Evolutionary conservation across 2,797 vertebrate genomes (phyloP), one percentile per base, ranked within the genome.

Genomic region (Saguinus oedipus): DNA sequence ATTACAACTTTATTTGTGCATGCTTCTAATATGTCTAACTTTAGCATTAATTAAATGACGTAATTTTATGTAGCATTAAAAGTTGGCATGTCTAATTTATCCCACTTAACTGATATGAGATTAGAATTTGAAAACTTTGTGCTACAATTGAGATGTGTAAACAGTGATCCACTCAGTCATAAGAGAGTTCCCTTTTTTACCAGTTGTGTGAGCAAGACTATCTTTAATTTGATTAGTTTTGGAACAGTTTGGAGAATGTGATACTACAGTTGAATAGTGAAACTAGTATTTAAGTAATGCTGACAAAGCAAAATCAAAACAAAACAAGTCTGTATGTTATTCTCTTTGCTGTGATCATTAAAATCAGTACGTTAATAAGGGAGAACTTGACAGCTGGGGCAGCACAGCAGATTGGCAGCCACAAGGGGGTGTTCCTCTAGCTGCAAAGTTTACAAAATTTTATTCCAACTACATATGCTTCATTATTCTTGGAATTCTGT

Each of bases 221-320:
- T 97, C 70, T 98, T 98, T 96, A 93, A 81, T 74, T 96, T 48
- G 93, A 57, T 93, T 96, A 88, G 59, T 97, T 97, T 90, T 93
- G 82, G 72, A 95, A 88, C 72, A 97, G 94, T 94, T 90, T 94
- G 72, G 39, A 96, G 44, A 96, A 97, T 93, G 82, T 19, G 50
- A 64, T 91, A 75, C 80, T 88, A 84, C 93, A 26, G 0, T 92
- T 96, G 48, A 97, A 72, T 24, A 57, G 72, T 83, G 91, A 96
- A 97, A 96, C 22, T 57, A 90, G 79, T 97, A 96, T 96, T 90
- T 88, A 80, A 70, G 36, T 90, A 88, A 96, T 93, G 88, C 72
- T 96, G 78, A 93, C 24, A 55, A 30, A 75, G 88, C 95, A 97
- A 70, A 91, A 95, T 59, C 1, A 95, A 94, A 96, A 39, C 36